Conservation (phyloP, 2,797 vertebrate genomes). For the Phoebastria nigripes region DNA sequence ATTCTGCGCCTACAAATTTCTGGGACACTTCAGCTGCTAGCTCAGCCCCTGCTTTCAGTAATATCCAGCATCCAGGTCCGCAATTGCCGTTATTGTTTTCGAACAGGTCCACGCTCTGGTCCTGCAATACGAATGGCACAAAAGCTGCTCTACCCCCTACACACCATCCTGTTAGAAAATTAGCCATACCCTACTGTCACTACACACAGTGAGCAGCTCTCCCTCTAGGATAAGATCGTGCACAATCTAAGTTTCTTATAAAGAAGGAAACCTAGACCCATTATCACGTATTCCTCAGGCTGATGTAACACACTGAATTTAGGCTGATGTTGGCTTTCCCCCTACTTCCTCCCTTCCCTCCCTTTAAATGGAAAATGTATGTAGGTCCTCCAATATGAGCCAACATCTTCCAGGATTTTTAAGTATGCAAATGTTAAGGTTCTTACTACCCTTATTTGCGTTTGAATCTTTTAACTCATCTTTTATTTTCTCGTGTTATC, state of each 20-base stretch:
- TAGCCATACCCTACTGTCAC: background rate
- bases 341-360: background rate
- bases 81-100: background rate
- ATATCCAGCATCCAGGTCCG: background rate
- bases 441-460: background rate
- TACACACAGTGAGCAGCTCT: background rate
- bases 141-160: background rate
- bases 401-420: background rate
- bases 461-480: background rate
- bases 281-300: background rate
- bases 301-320: background rate
- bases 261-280: background rate
- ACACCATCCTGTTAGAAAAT: accelerated
- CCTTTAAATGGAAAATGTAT: background rate
- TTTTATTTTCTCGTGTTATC: background rate
- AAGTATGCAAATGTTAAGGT: background rate
- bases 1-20: background rate
- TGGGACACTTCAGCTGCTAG: background rate
- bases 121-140: accelerated
- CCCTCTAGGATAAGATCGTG: background rate
- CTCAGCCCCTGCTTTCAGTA: background rate
- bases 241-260: background rate
- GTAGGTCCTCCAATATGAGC: background rate
- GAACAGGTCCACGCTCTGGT: background rate
- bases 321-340: background rate